phyloP scores from a whole-genome alignment of 2,113 vertebrate species.

The Podilymbus podiceps region DNA sequence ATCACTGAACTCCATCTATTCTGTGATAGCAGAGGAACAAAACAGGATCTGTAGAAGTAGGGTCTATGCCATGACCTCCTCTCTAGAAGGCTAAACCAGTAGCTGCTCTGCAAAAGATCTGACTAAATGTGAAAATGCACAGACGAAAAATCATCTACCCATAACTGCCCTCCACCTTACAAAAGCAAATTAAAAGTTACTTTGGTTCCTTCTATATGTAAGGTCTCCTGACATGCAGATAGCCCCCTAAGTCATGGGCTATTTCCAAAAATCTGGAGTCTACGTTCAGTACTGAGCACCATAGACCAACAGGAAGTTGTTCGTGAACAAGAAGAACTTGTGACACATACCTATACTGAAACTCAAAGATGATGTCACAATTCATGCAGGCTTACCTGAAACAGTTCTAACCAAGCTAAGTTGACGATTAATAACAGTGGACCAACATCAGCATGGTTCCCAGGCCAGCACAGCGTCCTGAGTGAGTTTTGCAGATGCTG shows the following conservation, averaged over 20 bases:
- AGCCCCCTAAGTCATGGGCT: background rate
- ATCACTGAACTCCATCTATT: background rate
- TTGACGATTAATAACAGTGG: background rate
- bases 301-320: background rate
- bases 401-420: background rate
- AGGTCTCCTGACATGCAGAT: background rate
- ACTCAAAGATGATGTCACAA: background rate
- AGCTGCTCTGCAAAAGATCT: background rate
- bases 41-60: background rate
- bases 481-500: background rate
- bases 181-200: background rate
- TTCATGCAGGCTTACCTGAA: background rate
- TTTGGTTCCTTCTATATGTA: background rate
- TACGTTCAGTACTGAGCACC: background rate
- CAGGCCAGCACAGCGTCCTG: background rate
- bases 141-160: background rate
- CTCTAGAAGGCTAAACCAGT: background rate
- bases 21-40: background rate
- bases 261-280: background rate
- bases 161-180: background rate
- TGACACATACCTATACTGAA: background rate
- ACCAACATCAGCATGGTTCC: background rate
- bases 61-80: background rate
- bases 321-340: background rate
- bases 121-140: background rate